Percentiles rank a stretch among this genome's conserved stretches.
Evolutionary conservation across 92 coral and sea anemone species (phyloP).

Genomic region (Actinernus sp.): DNA sequence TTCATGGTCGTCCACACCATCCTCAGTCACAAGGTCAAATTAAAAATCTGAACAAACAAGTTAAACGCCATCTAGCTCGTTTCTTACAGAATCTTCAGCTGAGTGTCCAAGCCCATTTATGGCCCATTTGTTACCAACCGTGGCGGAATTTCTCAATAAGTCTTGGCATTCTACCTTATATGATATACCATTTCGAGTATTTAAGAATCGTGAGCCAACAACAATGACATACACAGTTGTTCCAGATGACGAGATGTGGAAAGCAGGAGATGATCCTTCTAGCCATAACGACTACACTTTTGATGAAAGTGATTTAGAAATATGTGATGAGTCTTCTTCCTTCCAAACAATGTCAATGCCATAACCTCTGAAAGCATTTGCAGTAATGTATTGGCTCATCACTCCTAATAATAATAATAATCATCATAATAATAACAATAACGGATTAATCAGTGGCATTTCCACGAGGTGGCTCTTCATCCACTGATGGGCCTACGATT

Average conservation of each 20-base stretch:
- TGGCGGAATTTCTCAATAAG: conserved; percentile 16
- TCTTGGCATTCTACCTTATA: conserved; percentile 42
- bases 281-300: not conserved
- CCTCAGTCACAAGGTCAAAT: conserved; percentile 53
- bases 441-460: no score
- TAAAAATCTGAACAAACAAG: conserved; percentile 47
- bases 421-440: no score
- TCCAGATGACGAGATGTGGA: conserved; percentile 19
- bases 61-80: conserved; percentile 17
- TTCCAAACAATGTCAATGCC: no score
- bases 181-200: conserved; percentile 40
- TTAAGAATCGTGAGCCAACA: conserved; percentile 23
- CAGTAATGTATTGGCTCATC: no score
- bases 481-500: no score
- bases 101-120: conserved; percentile 39
- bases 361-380: no score
- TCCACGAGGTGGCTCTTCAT: no score
- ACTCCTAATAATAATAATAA: no score
- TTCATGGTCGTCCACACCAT: conserved; percentile 50
- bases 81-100: conserved; percentile 3
- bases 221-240: conserved; percentile 5
- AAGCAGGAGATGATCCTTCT: not conserved
- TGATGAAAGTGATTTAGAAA: not conserved
- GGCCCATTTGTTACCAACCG: conserved; percentile 25
- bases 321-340: no score